Base-by-base conservation (phyloP, 1,140 invertebrate genomes). In the Tenebrio molitor region DNA sequence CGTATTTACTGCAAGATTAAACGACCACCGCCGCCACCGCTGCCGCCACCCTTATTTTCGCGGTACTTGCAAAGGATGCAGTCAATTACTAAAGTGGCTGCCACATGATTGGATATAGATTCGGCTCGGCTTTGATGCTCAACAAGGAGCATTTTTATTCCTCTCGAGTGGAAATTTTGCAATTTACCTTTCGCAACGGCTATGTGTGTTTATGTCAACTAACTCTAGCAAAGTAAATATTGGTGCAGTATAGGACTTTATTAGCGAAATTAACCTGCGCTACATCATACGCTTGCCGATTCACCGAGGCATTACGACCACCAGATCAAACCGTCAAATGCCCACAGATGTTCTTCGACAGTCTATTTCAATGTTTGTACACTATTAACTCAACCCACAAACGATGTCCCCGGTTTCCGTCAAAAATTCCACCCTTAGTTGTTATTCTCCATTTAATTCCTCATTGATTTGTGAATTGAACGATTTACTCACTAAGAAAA, bases 171-270 rank as follows among this genome's bases (percentile, higher is more conserved):
- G 78, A 79, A 78, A 79, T 78, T 78, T 77, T 77, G 75, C 42
- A 69, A 76, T 80, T 77, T 80, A 75, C 77, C 74, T 79, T 77
- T 69, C 63, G 73, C 71, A 71, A 36, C 12, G 68, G 73, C 72
- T 75, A 74, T 77, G 74, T 78, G 74, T 76, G 76, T 77, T 79
- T 79, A 78, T 77, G 75, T 78, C 78, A 79, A 80, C 79, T 80
- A 79, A 80, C 79, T 80, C 79, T 80, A 80, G 75, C 44, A 74
- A 77, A 77, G 76, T 77, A 80, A 80, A 80, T 79, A 80, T 80
- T 80, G 69, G 78, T 75, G 69, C 74, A 36, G 42, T 71, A 72
- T 77, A 79, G 75, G 69, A 79, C 74, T 75, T 78, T 78, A 79
- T 79, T 79, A 80, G 70, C 64, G 65, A 79, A 80, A 79, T 80